phyloP scores from a whole-genome alignment of 2,888 invertebrate genomes.

The Catocala sponsa region DNA sequence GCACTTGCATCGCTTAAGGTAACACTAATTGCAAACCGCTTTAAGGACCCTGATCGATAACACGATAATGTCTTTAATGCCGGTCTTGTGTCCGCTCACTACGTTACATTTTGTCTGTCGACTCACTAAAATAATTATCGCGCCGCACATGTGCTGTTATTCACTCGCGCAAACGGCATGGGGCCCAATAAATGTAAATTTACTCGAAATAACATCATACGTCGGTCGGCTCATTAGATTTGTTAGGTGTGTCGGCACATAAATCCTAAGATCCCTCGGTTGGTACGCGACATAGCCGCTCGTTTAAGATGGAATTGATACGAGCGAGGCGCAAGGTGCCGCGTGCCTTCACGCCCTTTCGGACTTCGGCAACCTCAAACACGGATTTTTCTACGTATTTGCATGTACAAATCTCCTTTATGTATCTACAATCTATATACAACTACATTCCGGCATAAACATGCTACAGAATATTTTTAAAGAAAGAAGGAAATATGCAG shows the following conservation, averaged over 20 bases:
- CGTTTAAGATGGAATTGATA: constrained; percentile 77
- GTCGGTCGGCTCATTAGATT: constrained; percentile 47
- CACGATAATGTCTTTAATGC: constrained; percentile 82
- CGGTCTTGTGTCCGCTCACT: constrained; percentile 66
- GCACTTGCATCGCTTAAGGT: constrained; percentile 58
- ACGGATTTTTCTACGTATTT: constrained; percentile 42
- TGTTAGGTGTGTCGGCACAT: constrained; percentile 52
- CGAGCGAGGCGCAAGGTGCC: constrained; percentile 64
- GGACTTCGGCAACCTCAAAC: constrained; percentile 53
- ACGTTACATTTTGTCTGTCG: constrained; percentile 69
- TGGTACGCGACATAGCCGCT: constrained; percentile 73
- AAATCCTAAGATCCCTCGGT: constrained; percentile 53
- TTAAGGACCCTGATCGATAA: constrained; percentile 82
- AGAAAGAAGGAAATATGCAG: constrained; percentile 32
- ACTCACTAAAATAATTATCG: constrained; percentile 53
- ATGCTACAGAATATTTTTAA: constrained; percentile 13
- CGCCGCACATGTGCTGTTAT: constrained; percentile 53
- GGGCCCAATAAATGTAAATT: constrained; percentile 36
- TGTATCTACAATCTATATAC: constrained; percentile 16
- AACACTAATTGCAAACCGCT: constrained; percentile 81
- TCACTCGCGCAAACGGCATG: constrained; percentile 33
- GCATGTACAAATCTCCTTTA: constrained; percentile 23
- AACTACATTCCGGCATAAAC: constrained; percentile 22
- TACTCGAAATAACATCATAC: constrained; percentile 42
- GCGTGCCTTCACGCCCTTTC: constrained; percentile 76